Evolutionary conservation across 2,888 invertebrate species (phyloP).

Genomic region (Netelia melanura): DNA sequence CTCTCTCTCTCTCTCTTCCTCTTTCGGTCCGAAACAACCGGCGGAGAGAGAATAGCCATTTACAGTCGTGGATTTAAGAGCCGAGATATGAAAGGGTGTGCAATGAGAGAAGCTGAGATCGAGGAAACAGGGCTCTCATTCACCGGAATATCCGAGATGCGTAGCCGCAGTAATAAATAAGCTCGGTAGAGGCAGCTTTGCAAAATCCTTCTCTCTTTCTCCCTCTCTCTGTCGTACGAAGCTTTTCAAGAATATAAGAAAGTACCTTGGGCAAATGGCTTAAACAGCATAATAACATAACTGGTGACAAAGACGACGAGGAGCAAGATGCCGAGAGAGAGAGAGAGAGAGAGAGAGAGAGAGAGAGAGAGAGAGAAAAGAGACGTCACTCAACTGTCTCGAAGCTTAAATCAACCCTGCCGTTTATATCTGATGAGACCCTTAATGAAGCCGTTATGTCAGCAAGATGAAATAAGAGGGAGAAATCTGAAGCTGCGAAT

Average conservation of each 20-base stretch:
- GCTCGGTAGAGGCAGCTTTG: neutral
- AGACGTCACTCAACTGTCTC: constrained; percentile 39
- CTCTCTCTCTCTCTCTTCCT: too few species aligned
- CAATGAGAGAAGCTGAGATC: constrained; percentile 27
- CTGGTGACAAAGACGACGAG: constrained; percentile 9
- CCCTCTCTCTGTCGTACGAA: too few species aligned
- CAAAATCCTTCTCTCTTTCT: constrained; percentile 1
- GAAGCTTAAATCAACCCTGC: constrained; percentile 58
- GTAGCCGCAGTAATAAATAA: constrained; percentile 14
- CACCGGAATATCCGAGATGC: constrained; percentile 26
- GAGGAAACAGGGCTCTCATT: constrained; percentile 22
- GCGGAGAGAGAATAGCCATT: constrained; percentile 39
- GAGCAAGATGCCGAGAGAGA: neutral
- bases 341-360: neutral
- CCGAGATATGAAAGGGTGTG: constrained; percentile 36
- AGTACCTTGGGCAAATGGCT: constrained; percentile 11
- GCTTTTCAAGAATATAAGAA: constrained; percentile 22
- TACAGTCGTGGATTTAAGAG: constrained; percentile 22
- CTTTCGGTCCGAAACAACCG: neutral
- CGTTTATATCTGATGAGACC: constrained; percentile 66
- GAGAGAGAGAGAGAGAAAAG: neutral
- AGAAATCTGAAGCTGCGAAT: constrained; percentile 68
- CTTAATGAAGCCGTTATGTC: constrained; percentile 68
- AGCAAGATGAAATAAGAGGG: constrained; percentile 54
- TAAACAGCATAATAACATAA: constrained; percentile 22